Conservation (phyloP, 2,113 vertebrate genomes). For the Jacana jacana region DNA sequence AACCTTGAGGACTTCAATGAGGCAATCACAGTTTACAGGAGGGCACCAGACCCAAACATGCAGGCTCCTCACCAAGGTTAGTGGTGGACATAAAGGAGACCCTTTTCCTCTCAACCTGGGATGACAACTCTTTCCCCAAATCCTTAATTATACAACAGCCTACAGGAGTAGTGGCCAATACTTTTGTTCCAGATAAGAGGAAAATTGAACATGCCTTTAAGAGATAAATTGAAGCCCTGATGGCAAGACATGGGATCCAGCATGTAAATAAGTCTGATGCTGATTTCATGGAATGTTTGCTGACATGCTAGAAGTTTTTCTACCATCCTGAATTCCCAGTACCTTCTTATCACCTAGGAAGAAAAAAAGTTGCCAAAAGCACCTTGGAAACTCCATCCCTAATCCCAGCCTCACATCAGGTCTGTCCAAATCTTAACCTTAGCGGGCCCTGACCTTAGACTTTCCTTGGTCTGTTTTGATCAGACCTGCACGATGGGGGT, state of each 20-base stretch:
- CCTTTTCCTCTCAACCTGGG: not conserved
- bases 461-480: not conserved
- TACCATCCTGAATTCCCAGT: not conserved
- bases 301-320: not conserved
- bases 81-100: not conserved
- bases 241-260: not conserved
- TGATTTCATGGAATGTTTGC: not conserved
- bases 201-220: not conserved
- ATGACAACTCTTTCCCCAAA: not conserved
- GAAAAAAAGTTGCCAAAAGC: not conserved
- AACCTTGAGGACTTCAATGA: not conserved
- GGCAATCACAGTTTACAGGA: not conserved
- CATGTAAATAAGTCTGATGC: not conserved
- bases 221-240: not conserved
- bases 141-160: not conserved
- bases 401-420: not conserved
- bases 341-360: not conserved
- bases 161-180: not conserved
- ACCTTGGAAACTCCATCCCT: not conserved
- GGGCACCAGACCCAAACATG: not conserved
- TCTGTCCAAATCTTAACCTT: not conserved
- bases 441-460: not conserved
- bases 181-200: not conserved
- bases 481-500: not conserved
- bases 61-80: not conserved